These are phyloP conservation scores for Hydra vulgaris DNA, from an alignment of 30 jellyfish, hydroid and myxozoan genomes.

Conservation along the genomic window DNA sequence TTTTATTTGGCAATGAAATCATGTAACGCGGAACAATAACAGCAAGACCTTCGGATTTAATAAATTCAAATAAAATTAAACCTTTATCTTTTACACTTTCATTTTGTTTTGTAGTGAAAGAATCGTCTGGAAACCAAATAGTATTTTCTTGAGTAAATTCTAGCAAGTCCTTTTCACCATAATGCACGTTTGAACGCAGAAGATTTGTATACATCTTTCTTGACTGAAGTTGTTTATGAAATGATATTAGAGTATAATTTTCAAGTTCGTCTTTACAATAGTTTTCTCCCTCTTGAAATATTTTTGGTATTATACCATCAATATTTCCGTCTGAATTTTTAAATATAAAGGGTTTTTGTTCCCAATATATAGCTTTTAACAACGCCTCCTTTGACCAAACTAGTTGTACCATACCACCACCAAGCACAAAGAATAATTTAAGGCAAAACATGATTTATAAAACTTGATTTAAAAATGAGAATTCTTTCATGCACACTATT, in stretches of 20 bases:
- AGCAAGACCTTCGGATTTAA: background rate
- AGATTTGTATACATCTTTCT: no score
- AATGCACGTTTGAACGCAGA: no score
- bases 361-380: background rate
- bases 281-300: background rate
- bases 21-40: slow-evolving; percentile 9
- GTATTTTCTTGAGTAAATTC: background rate
- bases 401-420: no score
- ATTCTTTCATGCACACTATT: no score
- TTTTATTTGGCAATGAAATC: slow-evolving; percentile 6
- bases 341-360: background rate
- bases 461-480: no score
- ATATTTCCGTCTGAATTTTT: background rate
- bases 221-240: no score
- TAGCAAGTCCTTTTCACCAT: background rate
- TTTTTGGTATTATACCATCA: background rate
- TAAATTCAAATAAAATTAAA: background rate
- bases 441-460: no score
- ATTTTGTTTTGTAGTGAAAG: background rate
- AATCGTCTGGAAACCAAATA: background rate
- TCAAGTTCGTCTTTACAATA: background rate
- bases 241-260: no score
- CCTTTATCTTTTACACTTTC: background rate
- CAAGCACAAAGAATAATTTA: no score
- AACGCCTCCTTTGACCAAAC: background rate